A percentile compares a stretch with the other conserved stretches of the same genome.
Evolutionary conservation across 92 coral and sea anemone genomes (phyloP).

Genomic region (Pocillopora grandis): DNA sequence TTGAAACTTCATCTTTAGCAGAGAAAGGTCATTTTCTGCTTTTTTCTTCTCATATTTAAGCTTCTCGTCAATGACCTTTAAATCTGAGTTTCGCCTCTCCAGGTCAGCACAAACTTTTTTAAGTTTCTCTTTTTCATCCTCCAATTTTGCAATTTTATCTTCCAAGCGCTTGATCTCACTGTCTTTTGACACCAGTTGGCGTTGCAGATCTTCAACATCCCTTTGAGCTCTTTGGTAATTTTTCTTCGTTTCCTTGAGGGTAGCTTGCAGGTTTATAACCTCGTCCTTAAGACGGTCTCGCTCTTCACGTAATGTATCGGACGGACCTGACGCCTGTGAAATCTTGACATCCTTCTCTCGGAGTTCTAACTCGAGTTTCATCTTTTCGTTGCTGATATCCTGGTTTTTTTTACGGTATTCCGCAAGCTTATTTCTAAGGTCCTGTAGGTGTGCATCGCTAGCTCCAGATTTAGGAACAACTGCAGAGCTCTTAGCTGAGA

Average conservation of each 20-base stretch:
- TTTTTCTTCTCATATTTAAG: conserved; percentile 71
- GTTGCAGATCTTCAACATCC: conserved; percentile 70
- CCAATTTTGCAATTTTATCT: conserved; percentile 71
- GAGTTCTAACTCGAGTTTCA: conserved; percentile 66
- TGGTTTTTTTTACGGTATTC: conserved; percentile 74
- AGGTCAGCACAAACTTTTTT: conserved; percentile 59
- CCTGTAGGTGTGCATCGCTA: conserved; percentile 59
- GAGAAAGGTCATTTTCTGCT: conserved; percentile 67
- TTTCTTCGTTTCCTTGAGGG: conserved; percentile 55
- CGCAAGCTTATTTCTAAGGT: conserved; percentile 65
- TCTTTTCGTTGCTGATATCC: conserved; percentile 70
- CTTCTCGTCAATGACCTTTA: conserved; percentile 73
- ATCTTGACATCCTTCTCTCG: conserved; percentile 64
- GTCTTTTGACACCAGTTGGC: conserved; percentile 54
- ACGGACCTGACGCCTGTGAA: conserved; percentile 45
- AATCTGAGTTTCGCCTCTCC: conserved; percentile 61
- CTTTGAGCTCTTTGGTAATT: conserved; percentile 73
- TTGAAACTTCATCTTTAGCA: conserved; percentile 70
- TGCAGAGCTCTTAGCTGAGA: conserved; percentile 50
- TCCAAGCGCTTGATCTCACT: conserved; percentile 71
- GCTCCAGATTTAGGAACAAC: conserved; percentile 54
- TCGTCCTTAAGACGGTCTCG: conserved; percentile 75
- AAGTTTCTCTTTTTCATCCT: conserved; percentile 62
- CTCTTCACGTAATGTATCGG: conserved; percentile 60
- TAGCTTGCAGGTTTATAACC: conserved; percentile 60